Conservation (phyloP, 2,797 vertebrate genomes). For the Botia kubotai region DNA sequence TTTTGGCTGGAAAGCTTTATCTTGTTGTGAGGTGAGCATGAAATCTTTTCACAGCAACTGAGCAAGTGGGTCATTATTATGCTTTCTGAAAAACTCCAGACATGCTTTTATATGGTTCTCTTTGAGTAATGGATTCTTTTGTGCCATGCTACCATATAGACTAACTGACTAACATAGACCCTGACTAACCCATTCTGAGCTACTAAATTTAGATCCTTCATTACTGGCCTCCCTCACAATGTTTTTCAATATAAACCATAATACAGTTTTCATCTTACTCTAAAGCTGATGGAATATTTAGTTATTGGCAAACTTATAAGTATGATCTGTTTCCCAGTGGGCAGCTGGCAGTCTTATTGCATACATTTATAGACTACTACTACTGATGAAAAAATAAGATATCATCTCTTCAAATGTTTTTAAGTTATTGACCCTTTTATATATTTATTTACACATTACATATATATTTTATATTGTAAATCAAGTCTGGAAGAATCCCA, state of each 20-base stretch:
- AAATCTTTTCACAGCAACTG: constrained; percentile 20
- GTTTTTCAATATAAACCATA: too few relatives aligned
- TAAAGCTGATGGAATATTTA: too few relatives aligned
- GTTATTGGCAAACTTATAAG: neutral
- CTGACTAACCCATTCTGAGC: constrained; percentile 8
- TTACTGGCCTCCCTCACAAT: neutral
- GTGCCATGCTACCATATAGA: neutral
- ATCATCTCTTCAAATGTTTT: constrained; percentile 7
- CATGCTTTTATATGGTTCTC: neutral
- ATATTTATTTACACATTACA: neutral
- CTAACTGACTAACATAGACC: neutral
- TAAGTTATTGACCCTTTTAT: constrained; percentile 19
- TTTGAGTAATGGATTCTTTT: constrained; percentile 34
- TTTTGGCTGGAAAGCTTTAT: constrained; percentile 40
- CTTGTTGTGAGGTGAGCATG: constrained; percentile 43
- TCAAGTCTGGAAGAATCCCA: neutral
- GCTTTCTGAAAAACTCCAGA: constrained; percentile 27
- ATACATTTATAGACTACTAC: neutral
- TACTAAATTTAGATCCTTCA: neutral
- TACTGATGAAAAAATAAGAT: too few relatives aligned
- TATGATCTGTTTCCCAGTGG: neutral
- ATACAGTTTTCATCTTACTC: too few relatives aligned
- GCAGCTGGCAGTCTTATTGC: constrained; percentile 1
- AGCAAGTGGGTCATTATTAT: constrained; percentile 15
- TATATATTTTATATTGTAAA: constrained; percentile 17